These are phyloP conservation scores for Heliconius sara DNA, from an alignment of 2,888 invertebrate genomes.

Conservation along the genomic window DNA sequence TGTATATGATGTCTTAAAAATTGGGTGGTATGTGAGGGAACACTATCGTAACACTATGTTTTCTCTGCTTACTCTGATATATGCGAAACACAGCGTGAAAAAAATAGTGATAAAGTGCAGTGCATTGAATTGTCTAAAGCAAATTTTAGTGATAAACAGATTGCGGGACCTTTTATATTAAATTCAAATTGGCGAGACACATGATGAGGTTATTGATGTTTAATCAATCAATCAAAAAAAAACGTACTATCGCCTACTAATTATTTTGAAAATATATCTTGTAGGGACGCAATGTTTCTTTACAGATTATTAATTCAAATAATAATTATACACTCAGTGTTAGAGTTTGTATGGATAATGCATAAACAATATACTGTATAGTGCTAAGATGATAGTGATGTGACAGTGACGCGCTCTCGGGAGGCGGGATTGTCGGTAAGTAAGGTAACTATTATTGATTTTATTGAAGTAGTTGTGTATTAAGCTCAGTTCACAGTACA, in stretches of 20 bases:
- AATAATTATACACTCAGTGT: slow-evolving; percentile 20
- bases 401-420: slow-evolving; percentile 25
- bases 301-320: slow-evolving; percentile 12
- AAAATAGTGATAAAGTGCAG: not conserved
- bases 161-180: not conserved
- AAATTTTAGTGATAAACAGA: not conserved
- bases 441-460: slow-evolving; percentile 29
- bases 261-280: slow-evolving; percentile 1
- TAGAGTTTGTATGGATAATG: slow-evolving; percentile 12
- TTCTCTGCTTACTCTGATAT: not conserved
- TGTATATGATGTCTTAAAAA: not conserved
- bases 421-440: slow-evolving; percentile 23
- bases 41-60: not conserved
- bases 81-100: not conserved
- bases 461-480: slow-evolving; percentile 21
- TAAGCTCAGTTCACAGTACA: slow-evolving; percentile 11
- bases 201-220: not conserved
- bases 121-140: not conserved
- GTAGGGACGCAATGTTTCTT: not conserved
- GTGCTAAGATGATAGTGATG: slow-evolving; percentile 34
- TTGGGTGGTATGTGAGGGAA: not conserved
- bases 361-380: slow-evolving; percentile 3
- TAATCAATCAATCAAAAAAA: slow-evolving; percentile 1
- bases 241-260: not conserved
- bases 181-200: not conserved